Percentiles rank a stretch among this genome's conserved stretches.
Conservation (phyloP, 64 coral and sea anemone genomes). For the Stichodactyla helianthus region DNA sequence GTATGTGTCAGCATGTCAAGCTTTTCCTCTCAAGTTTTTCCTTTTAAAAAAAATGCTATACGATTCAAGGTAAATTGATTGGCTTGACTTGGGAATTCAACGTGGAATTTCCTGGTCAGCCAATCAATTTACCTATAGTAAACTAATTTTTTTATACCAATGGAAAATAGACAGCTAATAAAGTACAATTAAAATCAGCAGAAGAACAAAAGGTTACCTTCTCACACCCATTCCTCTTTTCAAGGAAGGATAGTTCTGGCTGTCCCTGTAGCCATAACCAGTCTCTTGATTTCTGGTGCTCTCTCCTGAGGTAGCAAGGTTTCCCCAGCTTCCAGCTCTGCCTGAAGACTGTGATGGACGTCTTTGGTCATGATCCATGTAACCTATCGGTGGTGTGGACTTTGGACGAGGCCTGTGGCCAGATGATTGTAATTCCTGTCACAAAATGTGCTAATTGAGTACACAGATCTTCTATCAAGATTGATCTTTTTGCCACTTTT, state of each 20-base stretch:
- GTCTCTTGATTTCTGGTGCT: slow-evolving; percentile 81
- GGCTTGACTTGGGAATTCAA: too few species aligned
- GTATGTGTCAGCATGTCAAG: too few species aligned
- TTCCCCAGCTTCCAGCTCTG: slow-evolving; percentile 64
- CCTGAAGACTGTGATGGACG: slow-evolving; percentile 8
- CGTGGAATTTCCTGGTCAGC: too few species aligned
- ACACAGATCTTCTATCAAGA: too few species aligned
- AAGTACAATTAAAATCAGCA: neutral
- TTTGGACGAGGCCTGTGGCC: slow-evolving; percentile 58
- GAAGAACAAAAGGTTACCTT: neutral
- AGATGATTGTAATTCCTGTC: slow-evolving; percentile 12
- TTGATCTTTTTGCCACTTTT: too few species aligned
- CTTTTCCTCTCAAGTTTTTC: too few species aligned
- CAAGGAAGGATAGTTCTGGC: slow-evolving; percentile 38
- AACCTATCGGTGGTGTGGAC: slow-evolving; percentile 62
- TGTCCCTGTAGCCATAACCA: slow-evolving; percentile 64
- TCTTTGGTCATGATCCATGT: slow-evolving; percentile 17
- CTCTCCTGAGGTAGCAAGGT: slow-evolving; percentile 75
- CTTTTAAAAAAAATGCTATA: too few species aligned
- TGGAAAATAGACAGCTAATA: too few species aligned
- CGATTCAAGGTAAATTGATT: too few species aligned
- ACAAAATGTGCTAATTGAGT: neutral
- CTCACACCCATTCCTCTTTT: slow-evolving; percentile 24
- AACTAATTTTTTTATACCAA: too few species aligned
- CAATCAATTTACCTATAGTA: too few species aligned